phyloP scores from a whole-genome alignment of 1,140 invertebrate species.

The Drosophila lacteicornis region DNA sequence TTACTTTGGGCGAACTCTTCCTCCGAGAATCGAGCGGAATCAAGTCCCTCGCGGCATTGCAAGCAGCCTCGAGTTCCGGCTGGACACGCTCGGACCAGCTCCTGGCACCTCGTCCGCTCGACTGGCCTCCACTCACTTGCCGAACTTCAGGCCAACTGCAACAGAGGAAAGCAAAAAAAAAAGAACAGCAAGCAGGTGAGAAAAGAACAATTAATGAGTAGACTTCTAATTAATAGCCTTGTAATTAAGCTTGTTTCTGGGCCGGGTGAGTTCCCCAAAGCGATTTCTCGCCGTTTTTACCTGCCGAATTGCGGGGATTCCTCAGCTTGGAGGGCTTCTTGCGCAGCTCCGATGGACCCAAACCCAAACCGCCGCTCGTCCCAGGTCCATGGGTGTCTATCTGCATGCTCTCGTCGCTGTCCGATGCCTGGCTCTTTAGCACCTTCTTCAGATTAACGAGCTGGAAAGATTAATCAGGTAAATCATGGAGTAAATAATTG shows the following conservation, averaged over 20 bases:
- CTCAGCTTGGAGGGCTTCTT: conserved; percentile 80
- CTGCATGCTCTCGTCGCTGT: conserved; percentile 88
- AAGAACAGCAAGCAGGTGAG: conserved; percentile 1
- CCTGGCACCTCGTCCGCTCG: conserved; percentile 29
- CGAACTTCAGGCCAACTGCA: conserved; percentile 68
- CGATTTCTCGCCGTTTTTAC: conserved; percentile 36
- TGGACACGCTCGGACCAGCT: neutral
- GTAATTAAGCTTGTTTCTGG: conserved; percentile 23
- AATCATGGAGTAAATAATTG: neutral
- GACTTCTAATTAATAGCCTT: conserved; percentile 19
- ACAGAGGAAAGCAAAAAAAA: neutral
- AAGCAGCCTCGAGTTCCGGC: conserved; percentile 3
- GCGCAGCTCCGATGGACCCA: conserved; percentile 66
- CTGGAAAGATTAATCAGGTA: conserved; percentile 81
- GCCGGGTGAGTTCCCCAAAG: conserved; percentile 1
- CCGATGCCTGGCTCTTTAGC: conserved; percentile 89
- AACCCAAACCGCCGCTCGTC: conserved; percentile 50
- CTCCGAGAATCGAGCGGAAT: conserved; percentile 9
- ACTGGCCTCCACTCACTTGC: conserved; percentile 65
- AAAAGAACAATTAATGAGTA: conserved; percentile 26
- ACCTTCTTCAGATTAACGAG: conserved; percentile 93
- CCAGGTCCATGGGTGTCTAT: conserved; percentile 86
- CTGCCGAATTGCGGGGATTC: conserved; percentile 64
- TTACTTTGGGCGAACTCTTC: neutral
- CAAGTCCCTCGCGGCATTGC: conserved; percentile 29